Evolutionary conservation across 2,113 vertebrate genomes (phyloP).

Genomic region (Calyptomena viridis): DNA sequence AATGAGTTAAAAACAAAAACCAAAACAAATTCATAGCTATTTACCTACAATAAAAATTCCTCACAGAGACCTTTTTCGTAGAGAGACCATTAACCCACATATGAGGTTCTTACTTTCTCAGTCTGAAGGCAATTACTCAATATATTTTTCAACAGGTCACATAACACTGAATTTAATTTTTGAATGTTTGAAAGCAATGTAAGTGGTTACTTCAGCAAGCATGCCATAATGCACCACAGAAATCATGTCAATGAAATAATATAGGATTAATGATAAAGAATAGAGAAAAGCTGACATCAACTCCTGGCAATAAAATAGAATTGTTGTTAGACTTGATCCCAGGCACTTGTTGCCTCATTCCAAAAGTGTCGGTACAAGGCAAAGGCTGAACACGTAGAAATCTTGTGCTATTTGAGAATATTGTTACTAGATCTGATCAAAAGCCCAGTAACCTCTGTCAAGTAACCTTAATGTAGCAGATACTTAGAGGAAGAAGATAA

Average conservation of each 20-base stretch:
- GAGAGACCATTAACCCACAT: neutral
- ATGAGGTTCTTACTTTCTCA: neutral
- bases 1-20: rapidly evolving
- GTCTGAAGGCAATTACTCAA: neutral
- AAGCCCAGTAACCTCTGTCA: neutral
- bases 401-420: neutral
- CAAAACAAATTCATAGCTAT: neutral
- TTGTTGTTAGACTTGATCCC: neutral
- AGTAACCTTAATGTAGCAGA: neutral
- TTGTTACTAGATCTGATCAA: neutral
- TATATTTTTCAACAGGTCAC: neutral
- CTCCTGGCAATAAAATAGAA: neutral
- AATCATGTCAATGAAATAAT: neutral
- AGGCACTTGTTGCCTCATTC: neutral
- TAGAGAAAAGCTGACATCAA: neutral
- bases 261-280: neutral
- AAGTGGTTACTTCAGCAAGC: neutral
- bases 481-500: neutral
- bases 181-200: neutral
- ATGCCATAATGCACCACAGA: neutral
- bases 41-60: neutral
- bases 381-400: neutral
- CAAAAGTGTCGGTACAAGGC: neutral
- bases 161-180: neutral
- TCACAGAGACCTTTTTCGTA: neutral